Evolutionary conservation across 2,113 vertebrate species (phyloP).

Genomic region (Tragelaphus scriptus): DNA sequence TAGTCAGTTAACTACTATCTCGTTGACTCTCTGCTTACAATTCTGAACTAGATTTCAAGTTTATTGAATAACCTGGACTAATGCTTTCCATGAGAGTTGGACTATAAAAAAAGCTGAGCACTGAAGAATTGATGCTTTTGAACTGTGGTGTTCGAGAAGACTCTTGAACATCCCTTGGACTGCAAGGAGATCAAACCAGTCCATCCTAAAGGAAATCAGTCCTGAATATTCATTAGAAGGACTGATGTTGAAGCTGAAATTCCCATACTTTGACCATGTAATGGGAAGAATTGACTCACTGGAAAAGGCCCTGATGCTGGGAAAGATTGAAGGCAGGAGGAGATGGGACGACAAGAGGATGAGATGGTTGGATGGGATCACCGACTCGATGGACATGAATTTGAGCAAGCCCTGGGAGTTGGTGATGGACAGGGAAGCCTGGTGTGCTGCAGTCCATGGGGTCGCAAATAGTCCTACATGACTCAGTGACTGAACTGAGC

Average conservation of each 20-base stretch:
- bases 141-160: neutral
- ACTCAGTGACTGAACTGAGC: neutral
- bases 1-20: neutral
- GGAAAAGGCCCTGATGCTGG: neutral
- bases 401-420: fast-evolving
- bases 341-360: neutral
- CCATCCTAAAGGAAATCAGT: neutral
- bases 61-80: neutral
- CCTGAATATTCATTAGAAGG: neutral
- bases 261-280: neutral
- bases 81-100: neutral
- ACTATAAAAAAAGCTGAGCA: neutral
- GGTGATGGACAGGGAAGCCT: neutral
- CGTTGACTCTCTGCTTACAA: neutral
- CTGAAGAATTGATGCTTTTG: neutral
- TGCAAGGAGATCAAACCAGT: neutral
- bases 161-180: neutral
- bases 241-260: neutral
- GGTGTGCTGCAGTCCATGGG: neutral
- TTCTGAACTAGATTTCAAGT: neutral
- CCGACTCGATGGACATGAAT: fast-evolving
- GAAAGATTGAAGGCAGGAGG: neutral
- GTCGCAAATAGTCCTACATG: fast-evolving
- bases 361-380: neutral
- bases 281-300: neutral